These are phyloP conservation scores for Galerucella nymphaeae DNA, from an alignment of 2,888 invertebrate species.

Conservation along the genomic window DNA sequence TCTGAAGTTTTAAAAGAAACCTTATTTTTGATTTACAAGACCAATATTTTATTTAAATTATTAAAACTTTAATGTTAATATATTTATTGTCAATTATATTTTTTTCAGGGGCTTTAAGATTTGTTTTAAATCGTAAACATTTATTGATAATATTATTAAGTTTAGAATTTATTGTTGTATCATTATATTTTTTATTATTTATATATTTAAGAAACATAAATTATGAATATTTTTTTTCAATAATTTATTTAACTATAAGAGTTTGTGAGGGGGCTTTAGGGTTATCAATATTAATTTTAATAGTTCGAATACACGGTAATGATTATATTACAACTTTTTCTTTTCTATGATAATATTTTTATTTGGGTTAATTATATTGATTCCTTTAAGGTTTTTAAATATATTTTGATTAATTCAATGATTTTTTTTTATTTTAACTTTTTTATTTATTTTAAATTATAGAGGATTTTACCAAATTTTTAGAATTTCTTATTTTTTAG, in stretches of 20 bases:
- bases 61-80: too few relatives aligned
- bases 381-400: slow-evolving; percentile 67
- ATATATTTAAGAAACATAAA: too few relatives aligned
- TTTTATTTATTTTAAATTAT: slow-evolving; percentile 66
- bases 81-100: too few relatives aligned
- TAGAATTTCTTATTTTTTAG: slow-evolving; percentile 65
- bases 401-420: slow-evolving; percentile 69
- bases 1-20: slow-evolving; percentile 72
- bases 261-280: slow-evolving; percentile 76
- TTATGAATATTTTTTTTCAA: too few relatives aligned
- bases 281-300: slow-evolving; percentile 71
- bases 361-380: slow-evolving; percentile 51
- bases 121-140: slow-evolving; percentile 70
- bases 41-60: too few relatives aligned
- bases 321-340: slow-evolving; percentile 73
- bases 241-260: slow-evolving; percentile 72
- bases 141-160: slow-evolving; percentile 71
- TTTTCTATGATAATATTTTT: slow-evolving; percentile 71
- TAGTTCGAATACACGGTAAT: slow-evolving; percentile 73
- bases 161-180: slow-evolving; percentile 72
- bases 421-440: slow-evolving; percentile 67
- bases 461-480: slow-evolving; percentile 61
- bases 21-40: slow-evolving; percentile 77
- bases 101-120: slow-evolving; percentile 67
- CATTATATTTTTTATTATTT: slow-evolving; percentile 55